A percentile compares a stretch with the other conserved stretches of the same genome.
These are phyloP conservation scores for Schizopygopsis pylzovi DNA, from an alignment of 2,797 vertebrate genomes.

Conservation along the genomic window DNA sequence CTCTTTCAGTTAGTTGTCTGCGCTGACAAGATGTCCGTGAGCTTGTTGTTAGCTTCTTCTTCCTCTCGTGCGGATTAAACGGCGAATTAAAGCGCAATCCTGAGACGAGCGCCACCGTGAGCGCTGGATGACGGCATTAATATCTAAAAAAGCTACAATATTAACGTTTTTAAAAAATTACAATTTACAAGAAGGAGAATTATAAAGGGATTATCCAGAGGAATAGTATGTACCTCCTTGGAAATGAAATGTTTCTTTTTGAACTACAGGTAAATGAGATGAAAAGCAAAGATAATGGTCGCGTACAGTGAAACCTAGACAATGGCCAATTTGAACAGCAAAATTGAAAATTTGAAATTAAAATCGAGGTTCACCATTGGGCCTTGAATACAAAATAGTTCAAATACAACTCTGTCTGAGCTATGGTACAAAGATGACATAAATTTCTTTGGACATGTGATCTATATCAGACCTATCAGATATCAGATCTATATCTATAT, in stretches of 20 bases:
- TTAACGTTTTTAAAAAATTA: too few relatives aligned
- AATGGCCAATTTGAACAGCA: background rate
- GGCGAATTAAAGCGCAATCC: background rate
- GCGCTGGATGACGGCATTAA: background rate
- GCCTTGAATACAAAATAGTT: background rate
- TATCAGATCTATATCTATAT: too few relatives aligned
- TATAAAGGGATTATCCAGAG: background rate
- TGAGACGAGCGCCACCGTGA: constrained; percentile 14
- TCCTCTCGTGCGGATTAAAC: constrained; percentile 5
- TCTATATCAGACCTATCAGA: background rate
- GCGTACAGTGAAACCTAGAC: background rate
- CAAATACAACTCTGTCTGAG: background rate
- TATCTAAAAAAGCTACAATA: background rate
- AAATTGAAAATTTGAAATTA: background rate
- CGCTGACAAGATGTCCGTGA: constrained; percentile 52
- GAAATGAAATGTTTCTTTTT: background rate
- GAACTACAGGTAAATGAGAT: background rate
- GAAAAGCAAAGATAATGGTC: background rate
- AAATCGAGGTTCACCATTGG: too few relatives aligned
- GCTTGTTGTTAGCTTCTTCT: constrained; percentile 36
- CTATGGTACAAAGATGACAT: background rate
- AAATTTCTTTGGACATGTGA: background rate
- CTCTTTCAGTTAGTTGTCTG: constrained; percentile 42
- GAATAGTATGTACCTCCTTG: background rate
- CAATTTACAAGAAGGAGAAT: background rate